These are phyloP conservation scores for Mus pahari DNA, from an alignment of 2,113 vertebrate genomes.

Conservation along the genomic window DNA sequence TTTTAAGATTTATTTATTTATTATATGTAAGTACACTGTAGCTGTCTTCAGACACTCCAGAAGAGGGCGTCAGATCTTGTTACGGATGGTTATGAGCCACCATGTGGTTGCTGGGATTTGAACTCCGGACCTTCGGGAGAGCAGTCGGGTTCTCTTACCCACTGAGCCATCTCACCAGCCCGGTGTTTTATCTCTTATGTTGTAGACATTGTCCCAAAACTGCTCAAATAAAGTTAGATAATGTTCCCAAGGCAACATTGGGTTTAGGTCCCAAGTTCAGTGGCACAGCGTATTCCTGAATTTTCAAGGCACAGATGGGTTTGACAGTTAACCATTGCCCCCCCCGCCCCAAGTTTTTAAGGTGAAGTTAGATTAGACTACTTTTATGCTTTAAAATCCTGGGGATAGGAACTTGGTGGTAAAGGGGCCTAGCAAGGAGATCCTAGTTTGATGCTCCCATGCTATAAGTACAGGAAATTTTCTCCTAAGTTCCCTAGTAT, in stretches of 20 bases:
- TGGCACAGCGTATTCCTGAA: neutral
- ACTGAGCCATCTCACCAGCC: too few relatives aligned
- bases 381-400: neutral
- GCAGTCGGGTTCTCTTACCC: too few relatives aligned
- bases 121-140: too few relatives aligned
- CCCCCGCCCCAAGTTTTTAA: too few relatives aligned
- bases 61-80: too few relatives aligned
- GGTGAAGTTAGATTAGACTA: neutral
- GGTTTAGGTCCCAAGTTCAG: neutral
- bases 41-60: too few relatives aligned
- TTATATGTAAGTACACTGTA: too few relatives aligned
- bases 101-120: too few relatives aligned
- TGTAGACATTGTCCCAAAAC: neutral
- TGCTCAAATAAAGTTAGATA: constrained; percentile 23
- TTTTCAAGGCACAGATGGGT: neutral
- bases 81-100: too few relatives aligned
- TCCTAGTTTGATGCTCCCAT: neutral
- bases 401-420: neutral
- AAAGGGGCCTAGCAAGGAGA: neutral
- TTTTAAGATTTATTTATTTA: too few relatives aligned
- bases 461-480: neutral
- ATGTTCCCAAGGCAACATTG: constrained; percentile 18
- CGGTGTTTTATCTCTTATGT: neutral
- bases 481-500: neutral
- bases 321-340: neutral